A percentile compares a stretch with the other conserved stretches of the same genome.
Evolutionary conservation across 2,797 vertebrate genomes (phyloP).

Genomic region (Hozukius guyotensis): DNA sequence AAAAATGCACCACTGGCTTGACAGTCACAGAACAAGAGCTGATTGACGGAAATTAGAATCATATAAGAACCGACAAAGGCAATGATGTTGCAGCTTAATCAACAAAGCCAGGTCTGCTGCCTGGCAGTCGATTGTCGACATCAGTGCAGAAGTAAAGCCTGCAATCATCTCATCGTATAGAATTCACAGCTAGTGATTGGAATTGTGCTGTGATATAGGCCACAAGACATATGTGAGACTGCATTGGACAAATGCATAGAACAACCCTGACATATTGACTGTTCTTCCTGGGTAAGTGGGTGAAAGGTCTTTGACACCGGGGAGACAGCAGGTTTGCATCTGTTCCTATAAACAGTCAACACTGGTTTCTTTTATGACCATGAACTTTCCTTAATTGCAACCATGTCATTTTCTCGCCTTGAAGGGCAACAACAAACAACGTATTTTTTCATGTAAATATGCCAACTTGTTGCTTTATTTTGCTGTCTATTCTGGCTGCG

Average conservation of each 20-base stretch:
- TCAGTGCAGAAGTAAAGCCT: constrained; percentile 17
- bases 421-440: background rate
- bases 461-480: background rate
- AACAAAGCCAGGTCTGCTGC: constrained; percentile 22
- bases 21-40: background rate
- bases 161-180: constrained; percentile 41
- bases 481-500: background rate
- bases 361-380: background rate
- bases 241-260: background rate
- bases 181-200: constrained; percentile 22
- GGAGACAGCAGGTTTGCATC: background rate
- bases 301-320: background rate
- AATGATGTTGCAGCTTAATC: constrained; percentile 28
- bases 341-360: background rate
- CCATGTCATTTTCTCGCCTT: background rate
- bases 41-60: constrained; percentile 20
- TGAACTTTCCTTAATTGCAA: background rate
- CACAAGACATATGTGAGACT: background rate
- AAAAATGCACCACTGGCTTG: background rate
- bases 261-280: background rate
- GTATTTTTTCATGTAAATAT: background rate
- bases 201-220: constrained; percentile 24
- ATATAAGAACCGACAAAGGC: background rate
- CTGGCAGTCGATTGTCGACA: constrained; percentile 8
- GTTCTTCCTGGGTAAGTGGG: background rate